Percentiles rank a stretch among this genome's conserved stretches.
phyloP scores from a whole-genome alignment of 1,140 invertebrate genomes.

The Solenopsis invicta region DNA sequence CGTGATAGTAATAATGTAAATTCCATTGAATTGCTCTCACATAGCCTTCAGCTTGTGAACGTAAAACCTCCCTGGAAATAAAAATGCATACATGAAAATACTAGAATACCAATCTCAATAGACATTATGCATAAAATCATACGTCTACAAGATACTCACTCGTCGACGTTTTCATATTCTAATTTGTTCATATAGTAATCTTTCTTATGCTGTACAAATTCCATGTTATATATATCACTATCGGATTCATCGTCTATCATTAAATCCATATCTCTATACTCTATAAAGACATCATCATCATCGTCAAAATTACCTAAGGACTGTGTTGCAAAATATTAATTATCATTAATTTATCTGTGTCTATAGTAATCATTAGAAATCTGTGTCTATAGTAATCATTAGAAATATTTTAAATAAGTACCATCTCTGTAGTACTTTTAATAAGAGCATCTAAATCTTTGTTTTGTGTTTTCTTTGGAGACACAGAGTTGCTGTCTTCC shows the following conservation, averaged over 20 bases:
- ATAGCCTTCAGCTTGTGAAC: conserved; percentile 95
- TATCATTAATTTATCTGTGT: conserved; percentile 14
- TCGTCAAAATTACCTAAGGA: conserved; percentile 85
- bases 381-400: neutral
- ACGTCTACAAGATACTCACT: conserved; percentile 85
- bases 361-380: neutral
- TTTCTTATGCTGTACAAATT: conserved; percentile 95
- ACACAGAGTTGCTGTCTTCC: conserved; percentile 61
- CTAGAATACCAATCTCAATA: neutral
- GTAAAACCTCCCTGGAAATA: conserved; percentile 90
- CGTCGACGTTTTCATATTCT: conserved; percentile 91
- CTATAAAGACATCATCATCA: conserved; percentile 75
- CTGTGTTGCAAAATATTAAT: conserved; percentile 64
- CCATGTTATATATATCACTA: conserved; percentile 88
- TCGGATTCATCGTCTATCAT: conserved; percentile 78
- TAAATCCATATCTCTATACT: conserved; percentile 38
- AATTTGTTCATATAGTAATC: conserved; percentile 98
- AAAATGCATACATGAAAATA: conserved; percentile 33
- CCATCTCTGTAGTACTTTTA: conserved; percentile 88
- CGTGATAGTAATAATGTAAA: conserved; percentile 98
- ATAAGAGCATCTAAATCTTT: conserved; percentile 89
- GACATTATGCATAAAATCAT: neutral
- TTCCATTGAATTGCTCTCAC: conserved; percentile 98
- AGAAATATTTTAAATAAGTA: conserved; percentile 78
- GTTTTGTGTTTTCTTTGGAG: conserved; percentile 72